Percentiles rank a stretch among this genome's conserved stretches.
These are phyloP conservation scores for Phymanthus crucifer DNA, from an alignment of 92 coral and sea anemone species.

Conservation along the genomic window DNA sequence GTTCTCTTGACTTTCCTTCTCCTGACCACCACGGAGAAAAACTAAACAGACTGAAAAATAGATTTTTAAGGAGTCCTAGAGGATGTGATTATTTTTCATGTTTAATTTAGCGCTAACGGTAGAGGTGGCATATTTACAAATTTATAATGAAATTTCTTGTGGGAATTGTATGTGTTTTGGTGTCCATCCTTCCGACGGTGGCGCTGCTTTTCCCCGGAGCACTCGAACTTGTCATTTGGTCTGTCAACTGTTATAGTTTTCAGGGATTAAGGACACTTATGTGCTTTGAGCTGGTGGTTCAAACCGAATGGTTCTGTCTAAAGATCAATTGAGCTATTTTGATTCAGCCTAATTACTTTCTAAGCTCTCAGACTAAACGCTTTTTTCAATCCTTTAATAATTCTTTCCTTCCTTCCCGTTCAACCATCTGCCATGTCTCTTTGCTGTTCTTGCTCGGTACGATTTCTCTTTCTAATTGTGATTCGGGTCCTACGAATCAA, in stretches of 20 bases:
- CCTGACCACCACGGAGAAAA: too few species aligned
- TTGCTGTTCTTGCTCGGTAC: background rate
- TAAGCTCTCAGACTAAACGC: background rate
- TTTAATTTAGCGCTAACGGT: background rate
- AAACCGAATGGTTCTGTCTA: background rate
- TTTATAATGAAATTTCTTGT: background rate
- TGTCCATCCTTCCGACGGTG: background rate
- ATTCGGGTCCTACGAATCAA: background rate
- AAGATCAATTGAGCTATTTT: conserved; percentile 1
- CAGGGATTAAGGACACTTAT: conserved; percentile 7
- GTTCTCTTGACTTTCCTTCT: background rate
- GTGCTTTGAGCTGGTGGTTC: background rate
- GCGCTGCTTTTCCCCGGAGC: background rate
- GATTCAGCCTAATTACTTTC: background rate
- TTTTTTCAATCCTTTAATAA: background rate
- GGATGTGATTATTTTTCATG: too few species aligned
- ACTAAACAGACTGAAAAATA: too few species aligned
- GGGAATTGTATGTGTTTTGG: background rate
- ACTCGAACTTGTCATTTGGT: background rate
- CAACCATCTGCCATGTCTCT: background rate
- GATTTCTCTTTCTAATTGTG: background rate
- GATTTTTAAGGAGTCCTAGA: too few species aligned
- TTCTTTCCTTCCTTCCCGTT: background rate
- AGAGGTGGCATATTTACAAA: background rate
- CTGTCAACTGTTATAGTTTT: conserved; percentile 4